Evolutionary conservation across 2,113 vertebrate species (phyloP), one percentile per base, ranked within the genome.

Genomic region (Apteryx owenii): DNA sequence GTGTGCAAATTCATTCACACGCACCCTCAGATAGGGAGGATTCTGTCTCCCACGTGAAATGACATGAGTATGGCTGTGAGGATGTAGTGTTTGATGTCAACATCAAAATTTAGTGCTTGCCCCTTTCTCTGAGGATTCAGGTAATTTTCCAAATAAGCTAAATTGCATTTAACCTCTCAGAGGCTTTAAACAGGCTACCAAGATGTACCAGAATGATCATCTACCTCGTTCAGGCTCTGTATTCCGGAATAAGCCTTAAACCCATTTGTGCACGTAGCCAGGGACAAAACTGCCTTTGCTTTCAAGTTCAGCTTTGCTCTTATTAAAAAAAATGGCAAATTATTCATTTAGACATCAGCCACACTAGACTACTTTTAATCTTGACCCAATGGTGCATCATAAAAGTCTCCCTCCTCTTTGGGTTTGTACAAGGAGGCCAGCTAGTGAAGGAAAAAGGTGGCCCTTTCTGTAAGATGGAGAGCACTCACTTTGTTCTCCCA

Each of bases 401-500:
- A 50, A 25, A 69, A 53, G 12, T 44, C n/a, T 94, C 44, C 10
- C 8, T 94, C 79, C 51, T 61, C 46, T 69, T 62, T 69, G 9
- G 29, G 13, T 62, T 65, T 69, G 33, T 1, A 3, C 48, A 33
- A 82, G 8, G 12, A 92, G 76, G 46, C 40, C 85, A 53, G 64
- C 16, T 60, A 0, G 0, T 31, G 42, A 48, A 9, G 46, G 14
- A 44, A 33, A 38, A 46, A 38, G 13, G 18, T 54, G 21, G 18
- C 50, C 28, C 10, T 14, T 84, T 64, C 62, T 61, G 7, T 65
- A 90, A 76, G 46, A 22, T 25, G 29, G 19, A 10, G 38, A 66
- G 33, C 11, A 14, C 29, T 54, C 38, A 51, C 44, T 20, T 77
- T 20, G 26, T 18, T 28, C 10, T 42, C 36, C 31, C 31, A 36